Base-by-base conservation (phyloP, 2,113 vertebrate genomes). In the Charadrius vociferus region DNA sequence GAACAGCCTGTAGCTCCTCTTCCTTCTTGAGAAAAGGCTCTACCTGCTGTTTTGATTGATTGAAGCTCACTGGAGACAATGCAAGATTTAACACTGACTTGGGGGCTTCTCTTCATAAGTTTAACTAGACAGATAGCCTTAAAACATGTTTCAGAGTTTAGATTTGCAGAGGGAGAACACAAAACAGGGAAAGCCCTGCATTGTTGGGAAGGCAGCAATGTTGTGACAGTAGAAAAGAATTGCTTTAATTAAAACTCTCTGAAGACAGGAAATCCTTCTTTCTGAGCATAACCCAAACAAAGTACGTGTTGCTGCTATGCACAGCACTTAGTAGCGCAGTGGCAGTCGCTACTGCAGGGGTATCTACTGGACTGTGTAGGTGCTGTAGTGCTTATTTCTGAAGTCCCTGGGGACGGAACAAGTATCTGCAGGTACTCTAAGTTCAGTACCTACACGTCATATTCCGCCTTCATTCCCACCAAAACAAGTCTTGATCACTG, bases 41-140 rank as follows among this genome's bases (percentile, higher is more conserved):
- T 90, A 61, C 95, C 93, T 94, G 95, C 96, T 96, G 90, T 75
- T 53, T 47, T 95, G 96, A 96, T 94, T 94, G 96, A 95, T 82
- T 86, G 85, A 92, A 90, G 67, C 63, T 93, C 84, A 14, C 66
- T 92, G 85, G 74, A 89, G 87, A 86, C 56, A 55, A 63, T 62
- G 80, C 45, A 92, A 81, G 95, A 95, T 95, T 96, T 97, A 95
- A 68, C 50, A 36, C 72, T 93, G 89, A 59, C 91, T 94, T 47
- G 75, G 90, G 89, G 91, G 87, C 58, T 82, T 90, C 73, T 89
- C 66, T 88, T 83, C 56, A 0, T 59, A 90, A 85, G 58, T 95
- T 75, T 72, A 95, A 65, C 19, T 59, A 87, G 90, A 91, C 65
- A 79, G 81, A 86, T 89, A 78, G 89, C 81, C 81, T 79, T 65